phyloP scores from a whole-genome alignment of 2,113 vertebrate species.

The Cyprinus carpio region DNA sequence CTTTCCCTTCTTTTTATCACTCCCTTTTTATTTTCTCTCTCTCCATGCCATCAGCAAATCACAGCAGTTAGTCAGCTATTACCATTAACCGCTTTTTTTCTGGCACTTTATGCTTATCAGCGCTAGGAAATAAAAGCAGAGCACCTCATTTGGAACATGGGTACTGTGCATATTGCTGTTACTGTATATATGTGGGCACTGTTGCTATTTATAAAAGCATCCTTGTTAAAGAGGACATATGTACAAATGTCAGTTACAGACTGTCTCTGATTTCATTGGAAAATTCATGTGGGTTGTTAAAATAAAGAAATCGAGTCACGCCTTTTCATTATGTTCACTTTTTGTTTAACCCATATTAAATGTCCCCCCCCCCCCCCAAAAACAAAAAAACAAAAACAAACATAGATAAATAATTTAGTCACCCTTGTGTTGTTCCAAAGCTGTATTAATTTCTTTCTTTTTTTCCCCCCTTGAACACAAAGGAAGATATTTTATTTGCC shows the following conservation, averaged over 20 bases:
- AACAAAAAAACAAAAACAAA: too few species aligned
- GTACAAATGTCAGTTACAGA: background rate
- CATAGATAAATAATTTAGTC: too few species aligned
- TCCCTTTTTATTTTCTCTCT: background rate
- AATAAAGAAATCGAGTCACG: background rate
- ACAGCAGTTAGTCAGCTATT: conserved; percentile 21
- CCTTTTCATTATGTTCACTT: background rate
- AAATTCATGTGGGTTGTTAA: background rate
- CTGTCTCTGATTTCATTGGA: background rate
- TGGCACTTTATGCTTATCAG: background rate
- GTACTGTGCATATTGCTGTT: background rate
- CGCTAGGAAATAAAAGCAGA: background rate
- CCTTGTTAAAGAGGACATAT: background rate
- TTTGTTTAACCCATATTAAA: background rate
- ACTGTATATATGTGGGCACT: background rate
- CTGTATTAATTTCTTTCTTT: too few species aligned
- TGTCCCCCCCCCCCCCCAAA: too few species aligned
- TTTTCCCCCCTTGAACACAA: too few species aligned
- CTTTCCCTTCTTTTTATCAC: conserved; percentile 31
- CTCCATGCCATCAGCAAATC: conserved; percentile 2
- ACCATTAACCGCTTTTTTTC: background rate
- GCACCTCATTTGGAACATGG: background rate
- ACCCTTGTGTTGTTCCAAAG: too few species aligned
- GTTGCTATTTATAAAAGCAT: background rate
- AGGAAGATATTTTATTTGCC: too few species aligned